Evolutionary conservation across 2,113 vertebrate species (phyloP).

Genomic region (Oreocharis arfaki): DNA sequence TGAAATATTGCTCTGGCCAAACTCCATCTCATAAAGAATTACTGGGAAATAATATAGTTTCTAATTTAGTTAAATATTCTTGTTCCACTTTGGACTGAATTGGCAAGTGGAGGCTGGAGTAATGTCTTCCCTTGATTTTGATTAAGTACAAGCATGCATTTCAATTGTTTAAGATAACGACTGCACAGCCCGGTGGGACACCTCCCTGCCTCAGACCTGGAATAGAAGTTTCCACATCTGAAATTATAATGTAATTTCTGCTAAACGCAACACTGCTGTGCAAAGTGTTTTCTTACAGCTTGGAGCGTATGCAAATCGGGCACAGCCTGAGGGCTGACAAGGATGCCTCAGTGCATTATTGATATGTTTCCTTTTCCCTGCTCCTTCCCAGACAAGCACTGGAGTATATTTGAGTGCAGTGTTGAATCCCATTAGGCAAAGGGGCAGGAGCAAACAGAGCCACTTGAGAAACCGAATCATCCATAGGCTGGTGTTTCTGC

Average conservation of each 20-base stretch:
- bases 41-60: neutral
- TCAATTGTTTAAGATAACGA: conserved; percentile 32
- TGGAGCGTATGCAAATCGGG: conserved; percentile 25
- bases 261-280: conserved; percentile 28
- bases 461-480: neutral
- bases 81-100: neutral
- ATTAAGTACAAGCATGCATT: conserved; percentile 12
- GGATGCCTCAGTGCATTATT: neutral
- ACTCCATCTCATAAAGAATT: neutral
- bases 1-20: neutral
- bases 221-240: conserved; percentile 36
- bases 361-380: neutral
- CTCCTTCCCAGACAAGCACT: neutral
- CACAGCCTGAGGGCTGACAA: neutral
- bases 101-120: neutral
- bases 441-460: neutral
- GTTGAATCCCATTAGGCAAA: neutral
- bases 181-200: neutral
- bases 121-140: conserved; percentile 10
- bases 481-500: neutral
- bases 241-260: conserved; percentile 65
- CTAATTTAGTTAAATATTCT: conserved; percentile 16
- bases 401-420: fast-evolving
- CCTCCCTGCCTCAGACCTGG: neutral
- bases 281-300: conserved; percentile 17